Evolutionary conservation across 2,113 vertebrate species (phyloP).

Genomic region (Poeciliopsis turrubarensis): DNA sequence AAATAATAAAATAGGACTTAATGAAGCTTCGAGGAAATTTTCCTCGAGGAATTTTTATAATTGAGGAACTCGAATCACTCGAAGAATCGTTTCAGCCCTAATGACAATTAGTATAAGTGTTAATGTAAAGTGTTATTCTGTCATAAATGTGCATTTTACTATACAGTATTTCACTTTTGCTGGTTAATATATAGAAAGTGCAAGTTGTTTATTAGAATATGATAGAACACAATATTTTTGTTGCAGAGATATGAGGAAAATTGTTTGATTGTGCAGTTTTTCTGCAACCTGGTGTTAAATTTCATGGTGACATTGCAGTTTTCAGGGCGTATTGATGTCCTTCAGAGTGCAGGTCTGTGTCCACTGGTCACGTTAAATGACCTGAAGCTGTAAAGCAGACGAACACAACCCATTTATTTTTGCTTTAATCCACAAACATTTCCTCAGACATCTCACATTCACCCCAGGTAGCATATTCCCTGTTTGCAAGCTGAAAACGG

Average conservation of each 20-base stretch:
- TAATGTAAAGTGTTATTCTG: no score
- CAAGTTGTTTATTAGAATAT: not conserved
- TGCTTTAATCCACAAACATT: not conserved
- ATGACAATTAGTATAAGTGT: no score
- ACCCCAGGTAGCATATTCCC: slow-evolving; percentile 31
- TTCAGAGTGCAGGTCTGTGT: not conserved
- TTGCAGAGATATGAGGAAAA: not conserved
- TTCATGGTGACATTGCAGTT: slow-evolving; percentile 50
- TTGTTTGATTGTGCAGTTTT: not conserved
- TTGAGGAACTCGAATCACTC: no score
- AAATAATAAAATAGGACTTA: no score
- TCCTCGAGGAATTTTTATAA: no score
- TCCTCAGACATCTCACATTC: slow-evolving; percentile 21
- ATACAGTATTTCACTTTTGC: not conserved
- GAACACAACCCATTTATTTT: slow-evolving; percentile 14
- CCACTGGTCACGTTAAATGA: not conserved
- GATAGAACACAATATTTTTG: not conserved
- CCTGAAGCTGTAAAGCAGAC: slow-evolving; percentile 20
- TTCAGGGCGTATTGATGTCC: slow-evolving; percentile 13
- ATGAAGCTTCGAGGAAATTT: no score
- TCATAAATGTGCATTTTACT: no score
- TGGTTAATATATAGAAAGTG: not conserved
- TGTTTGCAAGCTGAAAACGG: slow-evolving; percentile 17
- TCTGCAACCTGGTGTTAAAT: slow-evolving; percentile 47
- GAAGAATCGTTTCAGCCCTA: no score